Evolutionary conservation across 1,140 invertebrate species (phyloP).

Genomic region (Drosophila ambigua): DNA sequence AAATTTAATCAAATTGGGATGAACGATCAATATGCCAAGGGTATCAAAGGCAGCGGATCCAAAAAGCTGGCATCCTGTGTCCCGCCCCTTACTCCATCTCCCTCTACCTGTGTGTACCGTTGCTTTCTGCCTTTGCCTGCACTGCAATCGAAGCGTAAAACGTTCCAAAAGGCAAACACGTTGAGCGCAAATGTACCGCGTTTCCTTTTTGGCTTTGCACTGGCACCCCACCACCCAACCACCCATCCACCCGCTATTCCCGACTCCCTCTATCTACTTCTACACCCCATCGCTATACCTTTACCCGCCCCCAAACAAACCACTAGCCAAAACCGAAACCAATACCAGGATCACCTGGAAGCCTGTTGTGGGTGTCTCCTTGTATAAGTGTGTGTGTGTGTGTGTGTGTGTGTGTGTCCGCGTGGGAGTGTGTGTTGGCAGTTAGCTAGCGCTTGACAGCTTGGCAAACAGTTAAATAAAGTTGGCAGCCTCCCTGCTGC

Average conservation of each 20-base stretch:
- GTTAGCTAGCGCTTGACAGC: conserved; percentile 79
- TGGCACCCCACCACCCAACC: not conserved
- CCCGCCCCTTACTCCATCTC: not conserved
- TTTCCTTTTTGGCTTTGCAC: conserved; percentile 71
- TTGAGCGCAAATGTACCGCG: conserved; percentile 78
- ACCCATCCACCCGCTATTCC: conserved; percentile 5
- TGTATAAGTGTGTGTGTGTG: conserved; percentile 12
- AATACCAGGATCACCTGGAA: conserved; percentile 48
- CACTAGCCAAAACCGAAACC: conserved; percentile 35
- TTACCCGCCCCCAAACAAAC: not conserved
- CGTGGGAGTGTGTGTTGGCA: conserved; percentile 41
- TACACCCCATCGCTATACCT: not conserved
- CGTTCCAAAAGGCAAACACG: conserved; percentile 77
- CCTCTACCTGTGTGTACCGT: not conserved
- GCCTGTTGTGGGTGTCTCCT: not conserved
- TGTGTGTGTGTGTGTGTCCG: conserved; percentile 26
- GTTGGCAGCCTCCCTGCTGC: conserved; percentile 55
- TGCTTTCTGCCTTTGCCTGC: conserved; percentile 40
- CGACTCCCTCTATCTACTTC: too few species aligned
- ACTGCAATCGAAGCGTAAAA: conserved; percentile 74
- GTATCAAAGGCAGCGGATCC: too few species aligned
- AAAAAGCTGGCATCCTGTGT: not conserved
- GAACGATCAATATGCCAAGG: too few species aligned
- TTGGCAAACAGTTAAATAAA: conserved; percentile 81
- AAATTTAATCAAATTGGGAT: too few species aligned